phyloP scores from a whole-genome alignment of 2,797 vertebrate species.

The Serranus cabrilla region DNA sequence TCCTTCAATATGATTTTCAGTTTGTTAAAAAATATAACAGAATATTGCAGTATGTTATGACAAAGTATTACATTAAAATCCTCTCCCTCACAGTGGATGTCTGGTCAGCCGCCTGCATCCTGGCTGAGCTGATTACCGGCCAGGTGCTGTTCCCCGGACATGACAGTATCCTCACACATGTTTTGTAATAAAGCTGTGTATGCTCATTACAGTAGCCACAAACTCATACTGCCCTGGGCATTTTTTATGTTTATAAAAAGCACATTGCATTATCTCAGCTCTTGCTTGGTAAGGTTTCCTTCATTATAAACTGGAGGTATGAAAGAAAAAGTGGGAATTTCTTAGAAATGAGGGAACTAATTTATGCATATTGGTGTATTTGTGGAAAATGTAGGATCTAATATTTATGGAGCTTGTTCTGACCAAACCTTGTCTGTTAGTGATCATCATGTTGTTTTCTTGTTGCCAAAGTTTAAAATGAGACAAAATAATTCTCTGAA shows the following conservation, averaged over 20 bases:
- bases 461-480: no score
- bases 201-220: not conserved
- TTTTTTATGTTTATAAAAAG: slow-evolving; percentile 1
- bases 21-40: slow-evolving; percentile 2
- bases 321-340: no score
- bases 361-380: no score
- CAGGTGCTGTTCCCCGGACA: slow-evolving; percentile 86
- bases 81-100: slow-evolving; percentile 84
- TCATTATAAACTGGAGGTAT: no score
- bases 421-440: not conserved
- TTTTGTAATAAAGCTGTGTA: slow-evolving; percentile 6
- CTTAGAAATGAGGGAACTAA: no score
- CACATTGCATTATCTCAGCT: no score
- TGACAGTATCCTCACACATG: slow-evolving; percentile 86
- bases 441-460: no score
- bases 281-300: no score
- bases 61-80: slow-evolving; percentile 5
- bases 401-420: no score
- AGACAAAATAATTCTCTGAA: no score
- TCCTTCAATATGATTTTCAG: not conserved
- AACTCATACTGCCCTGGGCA: not conserved
- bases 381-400: no score
- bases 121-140: slow-evolving; percentile 89
- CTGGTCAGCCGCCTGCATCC: slow-evolving; percentile 89
- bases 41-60: not conserved